Evolutionary conservation across 2,888 invertebrate genomes (phyloP), one percentile per base, ranked within the genome.

Genomic region (Eulithis prunata): DNA sequence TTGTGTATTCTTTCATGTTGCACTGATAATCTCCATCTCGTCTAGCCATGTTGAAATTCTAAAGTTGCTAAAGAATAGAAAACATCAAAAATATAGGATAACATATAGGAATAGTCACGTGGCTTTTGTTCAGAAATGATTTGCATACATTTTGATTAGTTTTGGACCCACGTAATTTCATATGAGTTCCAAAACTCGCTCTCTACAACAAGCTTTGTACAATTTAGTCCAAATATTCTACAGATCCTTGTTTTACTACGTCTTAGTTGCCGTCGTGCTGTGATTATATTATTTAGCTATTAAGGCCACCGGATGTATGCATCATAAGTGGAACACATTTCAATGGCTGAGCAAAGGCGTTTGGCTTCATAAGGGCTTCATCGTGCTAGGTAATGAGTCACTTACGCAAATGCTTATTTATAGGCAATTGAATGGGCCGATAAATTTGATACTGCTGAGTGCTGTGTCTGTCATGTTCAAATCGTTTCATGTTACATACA

Each of bases 221-320:
- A 41, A 41, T 21, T 45, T 49, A 7, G 49, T 5, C 47, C 13
- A 4, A 49, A 49, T 21, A 21, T 49, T 49, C n/a, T 21, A 46
- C 12, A 1, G 58, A 13, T 13, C 43, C 41, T 58, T 62, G 68
- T 71, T 67, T 62, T 43, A 66, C 55, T 55, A 63, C 62, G 49
- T 59, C 41, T 69, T 62, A 73, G 71, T 66, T 54, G 68, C 59
- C 64, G 69, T 77, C 74, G 69, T 54, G 68, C 64, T 63, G 69
- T 78, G 76, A 77, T 75, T 77, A 77, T 73, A 76, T 77, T 76
- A 81, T 80, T 75, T 76, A 70, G 73, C 64, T 83, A 84, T 81
- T 84, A 83, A 83, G 85, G 84, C 75, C 85, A 73, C 81, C 87
- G 86, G 87, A 87, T 86, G 79, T 81, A 71, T 81, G 78, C 74